Evolutionary conservation across 2,888 invertebrate species (phyloP).

Genomic region (Synergus umbraculus): DNA sequence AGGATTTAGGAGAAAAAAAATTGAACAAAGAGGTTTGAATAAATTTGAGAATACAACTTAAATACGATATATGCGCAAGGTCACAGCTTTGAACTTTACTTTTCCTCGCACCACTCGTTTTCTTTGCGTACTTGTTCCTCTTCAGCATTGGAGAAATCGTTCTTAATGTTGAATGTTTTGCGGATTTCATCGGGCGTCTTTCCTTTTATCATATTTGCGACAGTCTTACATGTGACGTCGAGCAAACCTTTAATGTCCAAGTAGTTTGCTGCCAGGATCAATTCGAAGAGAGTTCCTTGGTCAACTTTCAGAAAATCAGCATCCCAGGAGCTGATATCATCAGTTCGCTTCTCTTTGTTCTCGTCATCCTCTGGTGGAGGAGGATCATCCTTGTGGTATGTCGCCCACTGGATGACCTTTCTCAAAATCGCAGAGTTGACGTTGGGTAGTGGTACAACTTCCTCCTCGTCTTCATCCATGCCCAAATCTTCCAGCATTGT

Average conservation of each 20-base stretch:
- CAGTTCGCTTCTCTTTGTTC: conserved; percentile 98
- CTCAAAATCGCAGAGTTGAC: conserved; percentile 97
- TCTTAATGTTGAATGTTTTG: conserved; percentile 97
- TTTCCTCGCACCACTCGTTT: conserved; percentile 96
- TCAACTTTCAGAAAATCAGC: conserved; percentile 98
- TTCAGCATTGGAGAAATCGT: conserved; percentile 96
- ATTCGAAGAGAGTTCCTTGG: conserved; percentile 96
- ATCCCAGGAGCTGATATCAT: conserved; percentile 99
- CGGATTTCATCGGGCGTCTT: conserved; percentile 98
- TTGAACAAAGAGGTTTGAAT: not conserved
- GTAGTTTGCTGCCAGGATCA: conserved; percentile 98
- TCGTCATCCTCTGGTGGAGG: conserved; percentile 98
- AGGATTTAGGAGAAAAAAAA: not conserved
- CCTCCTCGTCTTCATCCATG: conserved; percentile 95
- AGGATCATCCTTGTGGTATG: conserved; percentile 96
- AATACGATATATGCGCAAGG: not conserved
- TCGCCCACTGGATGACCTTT: conserved; percentile 96
- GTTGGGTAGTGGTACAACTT: conserved; percentile 96
- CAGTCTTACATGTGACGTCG: conserved; percentile 98
- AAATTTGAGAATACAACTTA: not conserved
- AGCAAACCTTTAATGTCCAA: conserved; percentile 96
- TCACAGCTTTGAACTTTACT: conserved; percentile 77
- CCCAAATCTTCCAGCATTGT: conserved; percentile 98
- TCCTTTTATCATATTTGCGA: conserved; percentile 99
- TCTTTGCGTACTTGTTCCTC: conserved; percentile 99